Evolutionary conservation across 2,797 vertebrate species (phyloP).

Genomic region (Tapirus indicus): DNA sequence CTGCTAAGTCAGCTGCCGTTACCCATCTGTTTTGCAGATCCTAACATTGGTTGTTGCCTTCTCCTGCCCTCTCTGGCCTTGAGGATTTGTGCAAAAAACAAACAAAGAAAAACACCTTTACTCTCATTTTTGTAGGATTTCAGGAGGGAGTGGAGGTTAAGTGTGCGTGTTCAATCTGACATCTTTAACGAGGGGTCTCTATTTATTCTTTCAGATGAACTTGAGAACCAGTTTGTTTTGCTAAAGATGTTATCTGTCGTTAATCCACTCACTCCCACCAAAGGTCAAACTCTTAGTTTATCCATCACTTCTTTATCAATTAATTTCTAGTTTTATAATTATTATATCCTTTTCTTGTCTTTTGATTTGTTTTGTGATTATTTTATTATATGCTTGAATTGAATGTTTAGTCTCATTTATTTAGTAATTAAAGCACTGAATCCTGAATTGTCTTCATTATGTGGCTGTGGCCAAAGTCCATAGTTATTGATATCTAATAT

Average conservation of each 20-base stretch:
- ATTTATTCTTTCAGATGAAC: not conserved
- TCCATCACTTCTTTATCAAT: not conserved
- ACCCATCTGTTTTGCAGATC: not conserved
- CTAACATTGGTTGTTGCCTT: not conserved
- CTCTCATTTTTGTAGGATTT: not conserved
- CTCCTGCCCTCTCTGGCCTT: not conserved
- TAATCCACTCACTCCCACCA: not conserved
- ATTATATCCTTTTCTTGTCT: not conserved
- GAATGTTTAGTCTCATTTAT: conserved; percentile 8
- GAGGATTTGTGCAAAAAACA: not conserved
- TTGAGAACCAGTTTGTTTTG: not conserved
- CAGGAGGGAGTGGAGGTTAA: not conserved
- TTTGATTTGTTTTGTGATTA: conserved; percentile 30
- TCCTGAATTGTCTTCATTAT: conserved; percentile 1
- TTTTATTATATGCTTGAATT: not conserved
- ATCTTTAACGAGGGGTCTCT: not conserved
- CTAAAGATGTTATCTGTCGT: not conserved
- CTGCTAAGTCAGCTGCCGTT: not conserved
- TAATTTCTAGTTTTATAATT: conserved; percentile 31
- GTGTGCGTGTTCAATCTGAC: not conserved
- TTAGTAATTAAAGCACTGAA: conserved; percentile 7
- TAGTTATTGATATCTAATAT: not conserved
- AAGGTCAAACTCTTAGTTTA: not conserved
- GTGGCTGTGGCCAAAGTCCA: not conserved
- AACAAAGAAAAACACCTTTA: not conserved